phyloP scores from a whole-genome alignment of 2,888 invertebrate species.

The Idaea dimidiata region DNA sequence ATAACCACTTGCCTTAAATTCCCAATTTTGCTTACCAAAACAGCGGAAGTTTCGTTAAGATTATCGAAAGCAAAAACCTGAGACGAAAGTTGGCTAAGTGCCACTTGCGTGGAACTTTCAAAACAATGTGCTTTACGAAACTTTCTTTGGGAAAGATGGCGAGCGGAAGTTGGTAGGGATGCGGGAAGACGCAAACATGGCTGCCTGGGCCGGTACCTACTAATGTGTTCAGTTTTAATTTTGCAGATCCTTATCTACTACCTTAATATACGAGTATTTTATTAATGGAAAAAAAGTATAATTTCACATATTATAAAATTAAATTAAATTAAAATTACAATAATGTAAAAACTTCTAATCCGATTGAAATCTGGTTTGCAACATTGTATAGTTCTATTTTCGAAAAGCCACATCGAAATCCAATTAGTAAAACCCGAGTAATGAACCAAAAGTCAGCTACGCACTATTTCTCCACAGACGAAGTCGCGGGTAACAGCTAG shows the following conservation, averaged over 20 bases:
- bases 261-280: no score
- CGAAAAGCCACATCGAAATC: no score
- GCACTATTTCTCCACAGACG: no score
- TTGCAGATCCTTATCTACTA: background rate
- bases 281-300: no score
- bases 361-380: no score
- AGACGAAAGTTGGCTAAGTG: slow-evolving; percentile 39
- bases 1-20: background rate
- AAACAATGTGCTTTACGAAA: slow-evolving; percentile 39
- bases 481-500: no score
- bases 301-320: no score
- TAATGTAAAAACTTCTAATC: no score
- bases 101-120: slow-evolving; percentile 39
- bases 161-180: slow-evolving; percentile 32
- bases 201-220: slow-evolving; percentile 22
- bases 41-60: slow-evolving; percentile 17
- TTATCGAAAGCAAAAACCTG: slow-evolving; percentile 37
- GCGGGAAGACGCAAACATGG: slow-evolving; percentile 33
- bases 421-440: no score
- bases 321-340: no score
- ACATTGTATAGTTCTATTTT: no score
- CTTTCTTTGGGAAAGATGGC: slow-evolving; percentile 30
- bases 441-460: no score
- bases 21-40: slow-evolving; percentile 19
- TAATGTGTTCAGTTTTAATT: background rate